Evolutionary conservation across 2,797 vertebrate genomes (phyloP).

Genomic region (Chaetophractus vellerosus): DNA sequence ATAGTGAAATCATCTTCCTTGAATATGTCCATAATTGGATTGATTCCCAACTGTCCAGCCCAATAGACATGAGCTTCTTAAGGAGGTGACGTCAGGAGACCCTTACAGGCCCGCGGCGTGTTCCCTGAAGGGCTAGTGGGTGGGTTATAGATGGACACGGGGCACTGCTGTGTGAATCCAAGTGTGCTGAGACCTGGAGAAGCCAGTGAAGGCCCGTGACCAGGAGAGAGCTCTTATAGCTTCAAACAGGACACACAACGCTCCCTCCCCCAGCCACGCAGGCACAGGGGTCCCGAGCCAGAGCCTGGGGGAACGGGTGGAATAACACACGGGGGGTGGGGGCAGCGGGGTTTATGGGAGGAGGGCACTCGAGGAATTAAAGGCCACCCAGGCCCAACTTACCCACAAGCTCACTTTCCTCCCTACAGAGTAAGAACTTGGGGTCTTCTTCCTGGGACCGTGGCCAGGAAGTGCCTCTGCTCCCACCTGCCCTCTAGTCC

Average conservation of each 20-base stretch:
- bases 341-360: neutral
- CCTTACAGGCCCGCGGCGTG: neutral
- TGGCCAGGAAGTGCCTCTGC: neutral
- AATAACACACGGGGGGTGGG: fast-evolving
- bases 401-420: no score
- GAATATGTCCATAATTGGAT: neutral
- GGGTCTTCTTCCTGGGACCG: neutral
- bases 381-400: neutral
- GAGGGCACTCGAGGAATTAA: neutral
- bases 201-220: neutral
- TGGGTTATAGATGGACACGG: neutral
- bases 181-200: neutral
- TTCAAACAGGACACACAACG: neutral
- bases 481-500: neutral
- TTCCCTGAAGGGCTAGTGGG: neutral
- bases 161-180: neutral
- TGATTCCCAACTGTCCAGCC: neutral
- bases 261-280: fast-evolving
- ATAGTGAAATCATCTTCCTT: constrained; percentile 35
- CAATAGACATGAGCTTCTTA: constrained; percentile 12
- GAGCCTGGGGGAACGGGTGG: neutral
- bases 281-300: neutral
- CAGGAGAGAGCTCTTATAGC: constrained; percentile 7
- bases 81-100: neutral
- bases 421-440: neutral